Conservation (phyloP, 2,888 invertebrate genomes). For the Venusia cambrica region DNA sequence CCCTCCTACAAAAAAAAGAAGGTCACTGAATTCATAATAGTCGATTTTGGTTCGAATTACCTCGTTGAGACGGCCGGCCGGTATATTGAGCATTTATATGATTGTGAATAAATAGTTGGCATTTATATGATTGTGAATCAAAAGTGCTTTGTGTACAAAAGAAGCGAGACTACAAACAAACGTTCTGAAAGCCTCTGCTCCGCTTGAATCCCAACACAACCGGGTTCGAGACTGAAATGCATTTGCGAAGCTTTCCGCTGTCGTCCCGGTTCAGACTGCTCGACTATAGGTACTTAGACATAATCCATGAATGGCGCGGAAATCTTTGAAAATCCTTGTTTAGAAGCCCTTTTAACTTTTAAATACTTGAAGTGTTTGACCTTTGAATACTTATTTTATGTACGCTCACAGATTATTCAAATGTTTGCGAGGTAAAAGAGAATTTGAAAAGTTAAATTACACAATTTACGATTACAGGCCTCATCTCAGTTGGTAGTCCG, state of each 20-base stretch:
- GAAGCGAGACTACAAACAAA: slow-evolving; percentile 16
- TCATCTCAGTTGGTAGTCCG: too few species aligned
- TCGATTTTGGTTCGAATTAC: too few species aligned
- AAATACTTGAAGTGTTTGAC: slow-evolving; percentile 4
- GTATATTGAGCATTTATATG: too few species aligned
- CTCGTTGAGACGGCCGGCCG: too few species aligned
- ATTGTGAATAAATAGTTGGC: not conserved
- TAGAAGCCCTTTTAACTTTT: slow-evolving; percentile 25
- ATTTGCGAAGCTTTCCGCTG: slow-evolving; percentile 43
- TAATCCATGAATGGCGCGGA: slow-evolving; percentile 26
- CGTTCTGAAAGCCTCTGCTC: slow-evolving; percentile 12
- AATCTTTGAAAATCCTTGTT: slow-evolving; percentile 28
- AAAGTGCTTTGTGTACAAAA: slow-evolving; percentile 11
- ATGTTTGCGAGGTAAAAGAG: too few species aligned
- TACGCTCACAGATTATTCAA: too few species aligned
- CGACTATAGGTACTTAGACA: slow-evolving; percentile 27
- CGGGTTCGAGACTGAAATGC: slow-evolving; percentile 47
- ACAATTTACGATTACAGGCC: too few species aligned
- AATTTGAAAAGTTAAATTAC: too few species aligned
- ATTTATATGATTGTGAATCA: slow-evolving; percentile 2
- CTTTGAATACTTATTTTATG: too few species aligned
- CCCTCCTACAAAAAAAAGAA: too few species aligned
- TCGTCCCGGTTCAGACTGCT: slow-evolving; percentile 34
- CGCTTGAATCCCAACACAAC: slow-evolving; percentile 36
- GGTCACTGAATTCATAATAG: too few species aligned